These are phyloP conservation scores for Parelbella ahira DNA, from an alignment of 2,888 invertebrate genomes.

Conservation along the genomic window DNA sequence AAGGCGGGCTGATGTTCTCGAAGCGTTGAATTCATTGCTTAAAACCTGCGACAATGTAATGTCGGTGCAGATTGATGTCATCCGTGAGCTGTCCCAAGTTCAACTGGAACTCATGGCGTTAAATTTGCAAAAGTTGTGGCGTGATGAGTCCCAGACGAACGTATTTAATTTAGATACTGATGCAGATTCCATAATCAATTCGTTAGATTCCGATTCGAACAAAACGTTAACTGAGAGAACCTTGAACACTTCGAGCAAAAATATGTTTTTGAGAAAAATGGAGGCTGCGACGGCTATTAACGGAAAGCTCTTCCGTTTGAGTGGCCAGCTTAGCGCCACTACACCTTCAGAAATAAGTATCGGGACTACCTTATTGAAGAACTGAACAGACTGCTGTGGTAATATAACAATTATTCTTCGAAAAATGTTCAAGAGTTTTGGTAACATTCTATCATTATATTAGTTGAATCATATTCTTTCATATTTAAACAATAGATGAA, in stretches of 20 bases:
- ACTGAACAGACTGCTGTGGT: conserved; percentile 1
- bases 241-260: conserved; percentile 57
- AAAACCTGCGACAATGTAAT: conserved; percentile 69
- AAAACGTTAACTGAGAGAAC: conserved; percentile 66
- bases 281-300: conserved; percentile 66
- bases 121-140: conserved; percentile 80
- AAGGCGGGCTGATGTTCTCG: conserved; percentile 79
- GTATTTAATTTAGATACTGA: conserved; percentile 58
- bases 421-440: too few species aligned
- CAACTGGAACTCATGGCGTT: conserved; percentile 83
- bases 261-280: conserved; percentile 68
- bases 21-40: conserved; percentile 76
- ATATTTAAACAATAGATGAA: too few species aligned
- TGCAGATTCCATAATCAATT: conserved; percentile 65
- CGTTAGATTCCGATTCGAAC: conserved; percentile 59
- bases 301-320: conserved; percentile 59
- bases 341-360: conserved; percentile 60
- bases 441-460: too few species aligned
- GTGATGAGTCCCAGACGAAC: conserved; percentile 68
- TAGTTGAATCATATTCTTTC: too few species aligned
- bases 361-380: conserved; percentile 36
- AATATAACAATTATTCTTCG: too few species aligned
- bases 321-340: conserved; percentile 51
- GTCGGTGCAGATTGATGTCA: conserved; percentile 79
- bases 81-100: conserved; percentile 81